Conservation (phyloP, 1,140 invertebrate genomes). For the Bombus vancouverensis region DNA sequence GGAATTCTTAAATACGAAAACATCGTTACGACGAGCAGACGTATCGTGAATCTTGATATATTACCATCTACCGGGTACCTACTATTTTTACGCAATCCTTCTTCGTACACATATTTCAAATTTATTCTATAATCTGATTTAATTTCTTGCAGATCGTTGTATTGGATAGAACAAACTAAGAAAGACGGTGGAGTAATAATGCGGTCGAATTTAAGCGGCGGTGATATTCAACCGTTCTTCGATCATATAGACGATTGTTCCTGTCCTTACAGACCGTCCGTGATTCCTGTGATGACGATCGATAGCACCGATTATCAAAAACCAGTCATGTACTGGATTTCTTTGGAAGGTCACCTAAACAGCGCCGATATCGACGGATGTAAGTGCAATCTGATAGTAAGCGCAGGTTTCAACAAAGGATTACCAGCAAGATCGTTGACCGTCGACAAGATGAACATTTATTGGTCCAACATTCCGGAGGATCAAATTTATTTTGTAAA, state of each 20-base stretch:
- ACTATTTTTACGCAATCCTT: neutral
- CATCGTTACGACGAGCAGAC: constrained; percentile 80
- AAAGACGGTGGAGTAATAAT: constrained; percentile 84
- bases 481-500: constrained; percentile 86
- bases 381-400: constrained; percentile 85
- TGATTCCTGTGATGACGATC: constrained; percentile 85
- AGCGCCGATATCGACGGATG: constrained; percentile 88
- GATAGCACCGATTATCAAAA: constrained; percentile 85
- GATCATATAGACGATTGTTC: constrained; percentile 79
- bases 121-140: neutral
- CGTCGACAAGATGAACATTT: constrained; percentile 86
- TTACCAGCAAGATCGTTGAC: constrained; percentile 85
- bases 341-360: constrained; percentile 84
- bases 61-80: constrained; percentile 88
- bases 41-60: constrained; percentile 86
- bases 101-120: too few relatives aligned
- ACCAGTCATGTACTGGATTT: constrained; percentile 86
- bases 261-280: constrained; percentile 80
- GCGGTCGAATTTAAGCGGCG: constrained; percentile 85
- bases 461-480: constrained; percentile 86
- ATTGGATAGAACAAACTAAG: constrained; percentile 87
- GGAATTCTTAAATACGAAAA: constrained; percentile 79
- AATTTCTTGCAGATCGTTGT: constrained; percentile 84
- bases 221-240: constrained; percentile 85
- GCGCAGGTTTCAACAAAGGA: constrained; percentile 76